Conservation (phyloP, 2,797 vertebrate species). For the Chromobotia macracanthus region DNA sequence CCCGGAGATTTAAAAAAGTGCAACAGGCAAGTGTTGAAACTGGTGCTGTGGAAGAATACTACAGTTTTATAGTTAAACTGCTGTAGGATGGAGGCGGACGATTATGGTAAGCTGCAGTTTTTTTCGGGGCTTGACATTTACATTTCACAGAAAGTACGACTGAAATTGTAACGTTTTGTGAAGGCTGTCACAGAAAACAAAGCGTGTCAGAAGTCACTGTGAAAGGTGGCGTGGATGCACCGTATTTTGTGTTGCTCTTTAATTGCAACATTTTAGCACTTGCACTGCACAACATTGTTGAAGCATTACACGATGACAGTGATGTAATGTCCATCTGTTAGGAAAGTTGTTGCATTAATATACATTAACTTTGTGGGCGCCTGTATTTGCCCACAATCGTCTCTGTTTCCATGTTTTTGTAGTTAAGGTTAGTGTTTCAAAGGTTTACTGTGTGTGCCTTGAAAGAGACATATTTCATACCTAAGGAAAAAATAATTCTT, state of each 20-base stretch:
- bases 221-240: neutral
- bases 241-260: neutral
- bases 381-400: neutral
- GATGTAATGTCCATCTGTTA: too few relatives aligned
- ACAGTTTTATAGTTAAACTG: neutral
- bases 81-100: slow-evolving; percentile 57
- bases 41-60: slow-evolving; percentile 4
- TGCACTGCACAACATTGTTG: too few relatives aligned
- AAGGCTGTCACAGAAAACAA: neutral
- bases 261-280: neutral
- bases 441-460: too few relatives aligned
- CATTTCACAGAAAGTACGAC: neutral
- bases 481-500: neutral
- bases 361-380: neutral
- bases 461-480: neutral
- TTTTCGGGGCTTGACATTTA: neutral
- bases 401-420: neutral
- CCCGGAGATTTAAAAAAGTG: slow-evolving; percentile 17
- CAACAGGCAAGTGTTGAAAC: slow-evolving; percentile 16
- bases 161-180: neutral
- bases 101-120: slow-evolving; percentile 49
- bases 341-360: too few relatives aligned
- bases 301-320: too few relatives aligned
- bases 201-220: neutral
- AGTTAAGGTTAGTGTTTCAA: neutral